phyloP scores from a whole-genome alignment of 2,888 invertebrate species.

The Metopia argyrocephala region DNA sequence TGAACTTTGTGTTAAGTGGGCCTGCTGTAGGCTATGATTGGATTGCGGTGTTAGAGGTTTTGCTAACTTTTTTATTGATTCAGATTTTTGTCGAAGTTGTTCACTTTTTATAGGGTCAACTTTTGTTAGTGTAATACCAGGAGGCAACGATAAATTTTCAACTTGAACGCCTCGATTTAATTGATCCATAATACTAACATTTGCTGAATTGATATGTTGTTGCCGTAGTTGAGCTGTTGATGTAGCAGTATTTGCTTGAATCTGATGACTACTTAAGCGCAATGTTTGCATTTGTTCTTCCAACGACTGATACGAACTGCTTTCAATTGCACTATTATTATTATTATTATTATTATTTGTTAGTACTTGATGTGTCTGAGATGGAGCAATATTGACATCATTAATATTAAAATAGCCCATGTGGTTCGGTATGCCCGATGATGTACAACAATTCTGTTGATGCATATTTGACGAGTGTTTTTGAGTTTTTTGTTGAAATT shows the following conservation, averaged over 20 bases:
- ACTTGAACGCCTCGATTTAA: slow-evolving; percentile 79
- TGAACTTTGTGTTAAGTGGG: slow-evolving; percentile 32
- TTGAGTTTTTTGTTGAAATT: slow-evolving; percentile 66
- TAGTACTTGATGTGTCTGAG: slow-evolving; percentile 43
- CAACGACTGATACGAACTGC: slow-evolving; percentile 50
- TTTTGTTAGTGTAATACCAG: slow-evolving; percentile 89
- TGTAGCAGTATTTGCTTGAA: slow-evolving; percentile 67
- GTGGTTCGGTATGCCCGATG: slow-evolving; percentile 72
- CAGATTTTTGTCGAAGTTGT: slow-evolving; percentile 76
- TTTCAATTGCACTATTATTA: slow-evolving; percentile 38
- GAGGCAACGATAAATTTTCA: slow-evolving; percentile 84
- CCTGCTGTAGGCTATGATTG: slow-evolving; percentile 30
- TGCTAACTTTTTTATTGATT: slow-evolving; percentile 76
- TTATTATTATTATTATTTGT: slow-evolving; percentile 42
- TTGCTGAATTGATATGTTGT: slow-evolving; percentile 64
- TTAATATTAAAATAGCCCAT: slow-evolving; percentile 76
- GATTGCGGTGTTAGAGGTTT: slow-evolving; percentile 72
- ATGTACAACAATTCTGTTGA: slow-evolving; percentile 67
- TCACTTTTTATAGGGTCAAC: slow-evolving; percentile 81
- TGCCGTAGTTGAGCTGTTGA: slow-evolving; percentile 56
- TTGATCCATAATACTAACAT: slow-evolving; percentile 79
- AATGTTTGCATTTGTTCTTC: slow-evolving; percentile 54
- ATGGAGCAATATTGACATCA: slow-evolving; percentile 71
- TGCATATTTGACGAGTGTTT: slow-evolving; percentile 41
- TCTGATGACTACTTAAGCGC: slow-evolving; percentile 62